phyloP scores from a whole-genome alignment of 2,797 vertebrate genomes.

The Momotus momota region DNA sequence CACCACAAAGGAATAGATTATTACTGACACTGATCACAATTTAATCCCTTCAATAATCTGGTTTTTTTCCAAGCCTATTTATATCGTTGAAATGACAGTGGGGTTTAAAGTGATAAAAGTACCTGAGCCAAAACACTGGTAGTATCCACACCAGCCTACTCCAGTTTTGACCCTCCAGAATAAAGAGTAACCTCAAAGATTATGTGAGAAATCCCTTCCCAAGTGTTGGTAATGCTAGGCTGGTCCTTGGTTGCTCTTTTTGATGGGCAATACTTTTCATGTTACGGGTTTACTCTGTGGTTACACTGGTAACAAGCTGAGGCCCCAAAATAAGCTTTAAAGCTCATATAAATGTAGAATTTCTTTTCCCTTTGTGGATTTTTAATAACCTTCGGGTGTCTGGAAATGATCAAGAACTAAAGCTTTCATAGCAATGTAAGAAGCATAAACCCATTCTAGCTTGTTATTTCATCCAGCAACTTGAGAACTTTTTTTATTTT shows the following conservation, averaged over 20 bases:
- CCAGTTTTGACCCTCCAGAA: not conserved
- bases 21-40: conserved; percentile 59
- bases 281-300: not conserved
- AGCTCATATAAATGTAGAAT: conserved; percentile 26
- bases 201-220: not conserved
- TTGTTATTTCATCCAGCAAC: conserved; percentile 65
- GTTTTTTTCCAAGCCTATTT: conserved; percentile 68
- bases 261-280: not conserved
- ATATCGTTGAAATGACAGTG: conserved; percentile 58
- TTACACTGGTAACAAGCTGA: not conserved
- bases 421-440: conserved; percentile 57
- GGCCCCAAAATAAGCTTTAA: conserved; percentile 38
- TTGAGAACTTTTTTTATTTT: conserved; percentile 57
- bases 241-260: not conserved
- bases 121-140: not conserved
- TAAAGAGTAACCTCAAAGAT: not conserved
- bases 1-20: conserved; percentile 51
- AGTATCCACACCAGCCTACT: not conserved
- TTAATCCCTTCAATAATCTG: conserved; percentile 72
- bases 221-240: not conserved
- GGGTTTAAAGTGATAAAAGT: conserved; percentile 40
- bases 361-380: conserved; percentile 53
- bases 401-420: conserved; percentile 68
- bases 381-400: conserved; percentile 57
- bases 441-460: conserved; percentile 51